Conservation (phyloP, 2,888 invertebrate species). For the Melanargia galathea region DNA sequence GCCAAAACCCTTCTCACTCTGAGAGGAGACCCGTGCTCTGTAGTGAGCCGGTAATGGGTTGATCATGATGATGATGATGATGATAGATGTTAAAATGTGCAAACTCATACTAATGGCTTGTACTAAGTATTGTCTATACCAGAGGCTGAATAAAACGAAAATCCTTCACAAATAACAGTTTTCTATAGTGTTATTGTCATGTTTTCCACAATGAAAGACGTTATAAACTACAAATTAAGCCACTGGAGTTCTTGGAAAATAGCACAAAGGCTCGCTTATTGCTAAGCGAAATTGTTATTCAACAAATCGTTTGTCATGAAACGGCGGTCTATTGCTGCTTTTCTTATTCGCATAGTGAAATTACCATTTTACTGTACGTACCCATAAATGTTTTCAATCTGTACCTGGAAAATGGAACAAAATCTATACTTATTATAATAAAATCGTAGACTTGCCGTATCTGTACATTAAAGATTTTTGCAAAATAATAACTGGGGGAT, state of each 20-base stretch:
- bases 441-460: too few relatives aligned
- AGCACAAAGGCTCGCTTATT: constrained; percentile 23
- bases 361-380: not conserved
- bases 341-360: constrained; percentile 13
- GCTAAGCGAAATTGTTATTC: constrained; percentile 22
- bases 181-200: constrained; percentile 7
- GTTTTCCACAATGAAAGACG: constrained; percentile 16
- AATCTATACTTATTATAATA: not conserved
- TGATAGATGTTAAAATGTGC: not conserved
- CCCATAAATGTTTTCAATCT: not conserved
- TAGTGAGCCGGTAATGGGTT: too few relatives aligned
- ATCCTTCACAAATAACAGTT: not conserved
- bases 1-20: too few relatives aligned
- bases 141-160: constrained; percentile 7
- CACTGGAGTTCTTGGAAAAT: constrained; percentile 18
- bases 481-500: too few relatives aligned
- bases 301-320: constrained; percentile 22
- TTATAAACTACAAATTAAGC: constrained; percentile 25
- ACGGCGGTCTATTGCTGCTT: constrained; percentile 19
- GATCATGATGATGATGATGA: too few relatives aligned
- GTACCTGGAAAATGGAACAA: not conserved
- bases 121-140: not conserved
- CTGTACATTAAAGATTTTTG: too few relatives aligned
- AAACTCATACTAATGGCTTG: too few relatives aligned
- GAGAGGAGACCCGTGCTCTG: too few relatives aligned